Base-by-base conservation (phyloP, 2,888 invertebrate genomes). In the Saturnia pavonia region DNA sequence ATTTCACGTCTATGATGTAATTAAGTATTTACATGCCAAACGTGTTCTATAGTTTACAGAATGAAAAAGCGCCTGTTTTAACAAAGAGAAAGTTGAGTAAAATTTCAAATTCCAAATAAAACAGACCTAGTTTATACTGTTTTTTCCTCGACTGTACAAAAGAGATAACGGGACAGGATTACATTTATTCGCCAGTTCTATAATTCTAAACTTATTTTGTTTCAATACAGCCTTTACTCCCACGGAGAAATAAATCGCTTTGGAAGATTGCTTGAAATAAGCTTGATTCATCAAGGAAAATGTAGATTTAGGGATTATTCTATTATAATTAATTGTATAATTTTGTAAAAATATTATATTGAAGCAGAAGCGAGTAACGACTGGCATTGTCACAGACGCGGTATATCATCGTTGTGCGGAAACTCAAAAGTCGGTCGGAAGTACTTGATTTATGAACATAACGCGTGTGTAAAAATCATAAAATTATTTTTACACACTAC, bases 381-480 rank as follows among this genome's bases (percentile, higher is more conserved):
- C 87, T 85, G 87, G 89, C 88, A 90, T 90, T 91, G 91, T 90
- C 90, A 88, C 85, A 81, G 86, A 82, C 83, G 83, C 88, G 87
- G 86, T 91, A 90, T 90, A 90, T 91, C 91, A 91, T 87, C 84
- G 85, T 83, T 81, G 84, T 79, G 84, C 87, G 87, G 88, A 90
- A 89, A 88, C 89, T 90, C 89, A 91, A 91, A 90, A 90, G 90
- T 88, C 86, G 88, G 80, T 84, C 88, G 90, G 89, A 90, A 90
- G 89, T 88, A 87, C 89, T 90, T 91, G 91, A 91, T 91, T 91
- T 91, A 91, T 87, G 91, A 86, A 85, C 84, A 84, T 82, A 84
- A 82, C 86, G 84, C 86, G 84, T 87, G 85, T 88, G 89, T 87
- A 89, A 80, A 85, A 85, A 88, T 90, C 88, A 90, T 91, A 90